Base-by-base conservation (phyloP, 2,797 vertebrate species). In the Poecilia wingei region DNA sequence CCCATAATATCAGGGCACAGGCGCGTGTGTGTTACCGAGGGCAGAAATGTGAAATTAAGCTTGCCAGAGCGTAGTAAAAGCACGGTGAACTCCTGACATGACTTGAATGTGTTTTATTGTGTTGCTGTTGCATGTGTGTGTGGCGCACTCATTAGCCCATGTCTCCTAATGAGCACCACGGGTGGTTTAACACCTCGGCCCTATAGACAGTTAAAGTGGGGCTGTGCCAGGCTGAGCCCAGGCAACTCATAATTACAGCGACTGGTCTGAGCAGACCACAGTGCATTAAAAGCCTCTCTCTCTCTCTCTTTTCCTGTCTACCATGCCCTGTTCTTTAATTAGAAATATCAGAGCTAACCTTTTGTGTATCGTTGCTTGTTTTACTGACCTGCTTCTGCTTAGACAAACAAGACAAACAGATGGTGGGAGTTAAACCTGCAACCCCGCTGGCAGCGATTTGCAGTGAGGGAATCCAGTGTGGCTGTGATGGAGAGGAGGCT, bases 161-260 rank as follows among this genome's bases (percentile, higher is more conserved):
- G 91, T 92, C 87, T 85, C 91, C 86, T 92, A 93, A 95, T 92
- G 92, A 92, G 88, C 90, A 88, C 92, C 90, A 85, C 36, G 91
- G 94, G 94, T 90, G 91, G 94, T 92, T 93, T 92, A 91, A 87
- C 93, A 93, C 92, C 79, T 87, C 78, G 16, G 86, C 87, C 88
- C 88, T 83, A 83, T 77, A 88, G 86, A 89, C 74, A 43, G 86
- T 45, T n/a, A 70, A 70, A 86, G 76, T 71, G 86, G 61, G 64
- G 82, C 88, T 77, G 72, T 89, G 87, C 88, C 91, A 87, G 84
- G 72, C 93, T 87, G 86, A 92, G 81, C 89, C 80, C 83, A 85
- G 84, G 72, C 91, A 90, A 92, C 92, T 92, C 90, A 82, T 94
- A 94, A 94, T 93, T 93, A 94, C 88, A 90, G 90, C 82, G 85